Base-by-base conservation (phyloP, 2,797 vertebrate species). In the Pseudomugil gertrudae region DNA sequence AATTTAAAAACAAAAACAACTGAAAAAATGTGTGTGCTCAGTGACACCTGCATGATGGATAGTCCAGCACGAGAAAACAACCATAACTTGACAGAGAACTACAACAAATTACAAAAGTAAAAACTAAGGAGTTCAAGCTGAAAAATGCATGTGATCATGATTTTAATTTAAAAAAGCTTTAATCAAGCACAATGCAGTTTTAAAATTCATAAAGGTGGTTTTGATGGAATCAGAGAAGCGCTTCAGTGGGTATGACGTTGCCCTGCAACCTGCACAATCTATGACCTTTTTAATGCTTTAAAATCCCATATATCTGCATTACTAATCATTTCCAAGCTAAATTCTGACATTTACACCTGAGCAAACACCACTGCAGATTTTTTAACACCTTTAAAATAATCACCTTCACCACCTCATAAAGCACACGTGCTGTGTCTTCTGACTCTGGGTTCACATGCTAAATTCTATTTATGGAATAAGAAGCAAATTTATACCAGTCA, bases 321-420 rank as follows among this genome's bases (percentile, higher is more conserved):
- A 66, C 61, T 63, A 57, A 84, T 58, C 69, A 69, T 59, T 72
- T 61, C n/a, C 60, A 74, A 66, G 55, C 26, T 64, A 75, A 74
- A 75, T 43, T 55, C 64, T 79, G 76, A 78, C 74, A 86, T 76
- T 84, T 72, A 83, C 79, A 87, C 82, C 82, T 81, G 79, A 83
- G 63, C 78, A 71, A 1, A 24, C 66, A 59, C 57, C 27, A 62
- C 36, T 63, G 57, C 66, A 56, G 27, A 14, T 65, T 53, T 19
- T 21, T 50, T 48, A 84, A 76, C 66, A 38, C 60, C 40, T 76
- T 83, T 77, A 79, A 2, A 70, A 76, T 63, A 76, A 78, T 50
- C 51, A 59, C 53, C 43, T 65, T 70, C 45, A 69, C 27, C 63
- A n/a, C 63, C n/a, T 10, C 48, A 45, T 56, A 7, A 55, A 57